Percentiles rank a stretch among this genome's conserved stretches.
Evolutionary conservation across 2,888 invertebrate species (phyloP).

Genomic region (Parthenolecanium corni): DNA sequence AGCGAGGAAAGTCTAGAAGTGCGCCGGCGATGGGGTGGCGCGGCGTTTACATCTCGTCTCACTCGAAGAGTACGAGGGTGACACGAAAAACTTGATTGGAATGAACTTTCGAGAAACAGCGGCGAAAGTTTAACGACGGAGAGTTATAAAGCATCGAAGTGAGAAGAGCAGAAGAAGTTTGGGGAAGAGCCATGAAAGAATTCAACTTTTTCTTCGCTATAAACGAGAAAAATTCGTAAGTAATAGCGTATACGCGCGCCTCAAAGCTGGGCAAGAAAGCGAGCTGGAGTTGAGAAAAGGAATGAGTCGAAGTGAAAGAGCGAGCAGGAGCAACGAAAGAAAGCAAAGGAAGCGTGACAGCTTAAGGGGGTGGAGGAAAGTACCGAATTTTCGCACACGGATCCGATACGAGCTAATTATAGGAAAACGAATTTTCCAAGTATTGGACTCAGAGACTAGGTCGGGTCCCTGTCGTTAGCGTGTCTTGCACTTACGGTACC

Average conservation of each 20-base stretch:
- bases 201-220: constrained; percentile 9
- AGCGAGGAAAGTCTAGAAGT: too few species aligned
- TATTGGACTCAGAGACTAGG: too few species aligned
- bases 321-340: too few species aligned
- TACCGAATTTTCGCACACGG: too few species aligned
- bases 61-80: constrained; percentile 25
- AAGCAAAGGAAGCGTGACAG: too few species aligned
- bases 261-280: neutral
- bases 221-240: constrained; percentile 11
- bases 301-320: too few species aligned
- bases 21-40: neutral
- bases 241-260: neutral
- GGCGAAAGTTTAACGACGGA: constrained; percentile 23
- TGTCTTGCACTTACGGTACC: too few species aligned
- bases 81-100: constrained; percentile 30
- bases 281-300: neutral
- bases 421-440: too few species aligned
- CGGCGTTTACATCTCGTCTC: constrained; percentile 23
- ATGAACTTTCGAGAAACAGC: constrained; percentile 33
- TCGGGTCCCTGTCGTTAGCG: too few species aligned
- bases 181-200: constrained; percentile 23
- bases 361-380: too few species aligned
- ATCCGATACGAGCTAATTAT: too few species aligned
- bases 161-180: constrained; percentile 27
- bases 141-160: constrained; percentile 32